A percentile compares a stretch with the other conserved stretches of the same genome.
These are phyloP conservation scores for Itoplectis maculator DNA, from an alignment of 2,888 invertebrate species.

Conservation along the genomic window DNA sequence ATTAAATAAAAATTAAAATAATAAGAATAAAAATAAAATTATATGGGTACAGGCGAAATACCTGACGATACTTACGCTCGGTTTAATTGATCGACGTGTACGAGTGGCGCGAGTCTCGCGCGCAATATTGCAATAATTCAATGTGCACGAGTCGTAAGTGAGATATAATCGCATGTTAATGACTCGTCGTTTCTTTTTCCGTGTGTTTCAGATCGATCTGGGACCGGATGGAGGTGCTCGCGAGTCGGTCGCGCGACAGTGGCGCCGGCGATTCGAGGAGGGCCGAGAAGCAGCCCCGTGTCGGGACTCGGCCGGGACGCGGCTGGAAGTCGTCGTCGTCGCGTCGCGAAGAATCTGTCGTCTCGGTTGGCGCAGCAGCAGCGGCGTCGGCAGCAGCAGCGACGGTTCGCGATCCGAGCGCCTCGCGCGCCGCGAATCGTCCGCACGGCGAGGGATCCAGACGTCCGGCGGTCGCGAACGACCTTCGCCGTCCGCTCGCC, in stretches of 20 bases:
- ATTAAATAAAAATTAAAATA: too few species aligned
- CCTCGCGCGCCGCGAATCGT: conserved; percentile 3
- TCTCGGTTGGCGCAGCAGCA: conserved; percentile 4
- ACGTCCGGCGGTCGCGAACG: conserved; percentile 20
- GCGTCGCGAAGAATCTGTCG: conserved; percentile 30
- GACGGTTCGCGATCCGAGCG: conserved; percentile 1
- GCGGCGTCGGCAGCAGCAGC: conserved; percentile 11
- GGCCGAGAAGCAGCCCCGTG: conserved; percentile 49
- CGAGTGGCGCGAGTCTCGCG: too few species aligned
- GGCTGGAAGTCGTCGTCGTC: conserved; percentile 8
- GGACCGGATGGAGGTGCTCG: conserved; percentile 67
- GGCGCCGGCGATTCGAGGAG: conserved; percentile 63
- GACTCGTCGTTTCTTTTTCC: neutral
- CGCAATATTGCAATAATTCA: too few species aligned
- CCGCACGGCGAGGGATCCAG: conserved; percentile 32
- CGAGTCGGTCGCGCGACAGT: conserved; percentile 63
- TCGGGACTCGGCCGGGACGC: conserved; percentile 35
- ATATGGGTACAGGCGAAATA: too few species aligned
- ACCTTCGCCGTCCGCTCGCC: conserved; percentile 47
- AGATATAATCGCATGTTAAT: neutral
- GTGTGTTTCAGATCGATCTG: conserved; percentile 72
- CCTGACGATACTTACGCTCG: too few species aligned
- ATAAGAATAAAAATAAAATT: too few species aligned
- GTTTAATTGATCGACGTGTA: too few species aligned
- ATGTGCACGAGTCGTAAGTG: too few species aligned